Evolutionary conservation across 1,140 invertebrate species (phyloP), one percentile per base, ranked within the genome.

Genomic region (Bombus impatiens): DNA sequence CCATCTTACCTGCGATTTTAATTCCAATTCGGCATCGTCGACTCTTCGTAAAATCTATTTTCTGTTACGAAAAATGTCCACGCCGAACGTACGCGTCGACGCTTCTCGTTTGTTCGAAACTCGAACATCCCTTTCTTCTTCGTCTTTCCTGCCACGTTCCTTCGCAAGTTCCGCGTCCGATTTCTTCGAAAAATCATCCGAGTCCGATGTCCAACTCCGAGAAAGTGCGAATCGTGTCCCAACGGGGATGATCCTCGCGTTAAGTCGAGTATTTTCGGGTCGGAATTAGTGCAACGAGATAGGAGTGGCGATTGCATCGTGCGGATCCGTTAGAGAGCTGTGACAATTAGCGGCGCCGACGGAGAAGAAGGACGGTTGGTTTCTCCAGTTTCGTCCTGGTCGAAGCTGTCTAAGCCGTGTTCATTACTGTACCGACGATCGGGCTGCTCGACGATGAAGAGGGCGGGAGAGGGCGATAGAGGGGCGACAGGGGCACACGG

Each of bases 401-500:
- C 35, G 62, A 37, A 6, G 59, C 3, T 65, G 83, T 87, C 87
- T 87, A 80, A 87, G 72, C 82, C 44, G 75, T 83, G 89, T 90
- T 90, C 86, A 88, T 90, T 90, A 90, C 71, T 59, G 68, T 87
- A 86, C 67, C 47, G 79, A 83, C 81, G 72, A 89, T 90, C 88
- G 87, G 87, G 65, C 86, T 82, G 70, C 22, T 62, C 67, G 59
- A 72, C 68, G 70, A 82, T 71, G 40, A 75, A 44, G 44, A 70
- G 76, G 25, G 72, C 22, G 59, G 72, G 18, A 40, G 25, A 74
- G 53, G 85, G n/a, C 4, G 25, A n/a, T 8, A 2, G 22, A 32
- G n/a, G 84, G 59, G 18, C 28, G 78, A 8, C 28, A 28, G 37
- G 37, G 28, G 15, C 35, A 37, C 47, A 35, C 59, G 42, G 74